These are phyloP conservation scores for Machimus atricapillus DNA, from an alignment of 2,888 invertebrate genomes.

Conservation along the genomic window DNA sequence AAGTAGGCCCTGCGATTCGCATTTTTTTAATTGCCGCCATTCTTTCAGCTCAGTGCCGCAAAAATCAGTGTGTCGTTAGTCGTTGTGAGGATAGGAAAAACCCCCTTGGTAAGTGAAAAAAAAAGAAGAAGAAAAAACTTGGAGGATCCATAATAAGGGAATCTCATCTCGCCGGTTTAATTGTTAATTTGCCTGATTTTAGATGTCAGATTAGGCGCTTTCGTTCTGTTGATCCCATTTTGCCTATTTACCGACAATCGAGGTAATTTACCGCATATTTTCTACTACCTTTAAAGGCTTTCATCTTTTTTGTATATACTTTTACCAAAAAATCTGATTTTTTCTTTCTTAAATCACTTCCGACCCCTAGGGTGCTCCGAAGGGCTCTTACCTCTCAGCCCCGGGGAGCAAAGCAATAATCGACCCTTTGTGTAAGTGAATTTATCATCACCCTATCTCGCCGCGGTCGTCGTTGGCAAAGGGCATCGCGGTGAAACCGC, in stretches of 20 bases:
- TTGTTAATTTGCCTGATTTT: conserved; percentile 38
- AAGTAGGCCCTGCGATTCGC: background rate
- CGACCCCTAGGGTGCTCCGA: conserved; percentile 9
- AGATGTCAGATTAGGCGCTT: conserved; percentile 23
- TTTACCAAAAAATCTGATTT: background rate
- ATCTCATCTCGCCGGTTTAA: background rate
- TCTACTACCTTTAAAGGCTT: background rate
- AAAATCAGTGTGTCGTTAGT: conserved; percentile 24
- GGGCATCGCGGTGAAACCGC: background rate
- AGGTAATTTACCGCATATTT: conserved; percentile 20
- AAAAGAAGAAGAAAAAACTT: background rate
- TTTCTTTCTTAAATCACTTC: conserved; percentile 26
- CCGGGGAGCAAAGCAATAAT: conserved; percentile 22
- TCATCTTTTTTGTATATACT: background rate
- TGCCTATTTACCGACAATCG: background rate
- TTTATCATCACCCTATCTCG: conserved; percentile 32
- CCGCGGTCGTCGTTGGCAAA: background rate
- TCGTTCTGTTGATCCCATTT: conserved; percentile 30
- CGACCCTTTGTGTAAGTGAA: conserved; percentile 38
- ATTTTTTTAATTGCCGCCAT: conserved; percentile 38
- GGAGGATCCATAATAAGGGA: background rate
- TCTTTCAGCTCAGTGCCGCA: conserved; percentile 18
- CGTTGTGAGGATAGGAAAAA: background rate
- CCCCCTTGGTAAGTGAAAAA: conserved; percentile 27
- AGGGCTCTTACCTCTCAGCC: background rate